Evolutionary conservation across 1,140 invertebrate genomes (phyloP).

Genomic region (Teleogryllus occipitalis): DNA sequence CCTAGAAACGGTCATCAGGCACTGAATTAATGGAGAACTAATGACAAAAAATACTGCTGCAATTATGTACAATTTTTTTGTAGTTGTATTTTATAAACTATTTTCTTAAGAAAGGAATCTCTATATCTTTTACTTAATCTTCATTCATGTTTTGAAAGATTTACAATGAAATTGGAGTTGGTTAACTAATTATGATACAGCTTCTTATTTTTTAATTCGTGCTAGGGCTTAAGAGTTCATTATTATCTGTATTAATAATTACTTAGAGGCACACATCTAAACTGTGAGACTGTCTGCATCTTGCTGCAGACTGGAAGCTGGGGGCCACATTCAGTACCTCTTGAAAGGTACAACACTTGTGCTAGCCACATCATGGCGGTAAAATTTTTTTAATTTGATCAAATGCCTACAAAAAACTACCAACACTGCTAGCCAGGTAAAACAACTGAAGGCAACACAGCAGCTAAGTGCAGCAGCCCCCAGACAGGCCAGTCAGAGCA

Average conservation of each 20-base stretch:
- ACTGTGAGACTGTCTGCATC: neutral
- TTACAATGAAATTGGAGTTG: neutral
- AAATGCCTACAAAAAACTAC: neutral
- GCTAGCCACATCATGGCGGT: neutral
- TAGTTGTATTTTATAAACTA: neutral
- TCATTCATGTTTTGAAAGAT: neutral
- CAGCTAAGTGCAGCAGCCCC: neutral
- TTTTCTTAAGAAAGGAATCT: conserved; percentile 1
- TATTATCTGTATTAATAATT: neutral
- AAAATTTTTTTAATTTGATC: neutral
- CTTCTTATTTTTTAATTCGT: neutral
- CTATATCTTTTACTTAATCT: neutral
- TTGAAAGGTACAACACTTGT: neutral
- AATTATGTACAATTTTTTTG: conserved; percentile 1
- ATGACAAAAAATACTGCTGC: conserved; percentile 2
- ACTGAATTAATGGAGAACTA: neutral
- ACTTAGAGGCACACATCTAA: conserved; percentile 4
- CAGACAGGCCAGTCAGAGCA: neutral
- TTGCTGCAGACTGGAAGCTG: neutral
- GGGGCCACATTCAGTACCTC: neutral
- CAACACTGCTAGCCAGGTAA: neutral
- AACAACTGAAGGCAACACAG: neutral
- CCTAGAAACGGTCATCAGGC: neutral
- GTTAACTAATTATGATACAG: neutral
- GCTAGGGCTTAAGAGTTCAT: neutral